These are phyloP conservation scores for Cotesia vestalis DNA, from an alignment of 1,140 invertebrate species.

Conservation along the genomic window DNA sequence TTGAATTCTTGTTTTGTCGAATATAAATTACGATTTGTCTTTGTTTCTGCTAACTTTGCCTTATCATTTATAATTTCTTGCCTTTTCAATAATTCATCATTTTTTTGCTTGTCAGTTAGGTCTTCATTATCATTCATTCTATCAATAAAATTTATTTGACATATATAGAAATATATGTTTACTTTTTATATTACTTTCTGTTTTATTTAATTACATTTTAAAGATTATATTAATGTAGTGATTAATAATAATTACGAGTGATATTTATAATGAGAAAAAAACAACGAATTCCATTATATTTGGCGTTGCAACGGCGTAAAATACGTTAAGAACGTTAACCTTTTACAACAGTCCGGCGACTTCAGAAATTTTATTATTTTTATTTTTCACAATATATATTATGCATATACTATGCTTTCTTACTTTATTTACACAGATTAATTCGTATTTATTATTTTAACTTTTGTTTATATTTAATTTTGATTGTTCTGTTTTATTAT, in stretches of 20 bases:
- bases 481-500: too few species aligned
- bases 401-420: too few species aligned
- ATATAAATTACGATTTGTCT: conserved; percentile 40
- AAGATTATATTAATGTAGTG: neutral
- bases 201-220: too few species aligned
- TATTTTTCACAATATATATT: too few species aligned
- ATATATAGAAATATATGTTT: too few species aligned
- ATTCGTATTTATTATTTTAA: too few species aligned
- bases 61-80: conserved; percentile 51
- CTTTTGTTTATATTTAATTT: too few species aligned
- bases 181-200: too few species aligned
- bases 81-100: conserved; percentile 55
- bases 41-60: conserved; percentile 47
- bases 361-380: too few species aligned
- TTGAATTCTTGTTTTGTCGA: conserved; percentile 40
- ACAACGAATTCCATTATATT: neutral
- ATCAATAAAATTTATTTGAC: neutral
- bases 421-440: too few species aligned
- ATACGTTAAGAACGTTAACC: neutral
- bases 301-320: neutral
- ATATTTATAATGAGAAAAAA: neutral
- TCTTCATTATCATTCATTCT: conserved; percentile 44
- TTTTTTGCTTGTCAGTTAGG: conserved; percentile 45
- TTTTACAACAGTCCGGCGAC: neutral
- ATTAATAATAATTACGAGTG: neutral